These are phyloP conservation scores for Leucoraja ocellata DNA, from an alignment of 2,797 vertebrate species.

Conservation along the genomic window DNA sequence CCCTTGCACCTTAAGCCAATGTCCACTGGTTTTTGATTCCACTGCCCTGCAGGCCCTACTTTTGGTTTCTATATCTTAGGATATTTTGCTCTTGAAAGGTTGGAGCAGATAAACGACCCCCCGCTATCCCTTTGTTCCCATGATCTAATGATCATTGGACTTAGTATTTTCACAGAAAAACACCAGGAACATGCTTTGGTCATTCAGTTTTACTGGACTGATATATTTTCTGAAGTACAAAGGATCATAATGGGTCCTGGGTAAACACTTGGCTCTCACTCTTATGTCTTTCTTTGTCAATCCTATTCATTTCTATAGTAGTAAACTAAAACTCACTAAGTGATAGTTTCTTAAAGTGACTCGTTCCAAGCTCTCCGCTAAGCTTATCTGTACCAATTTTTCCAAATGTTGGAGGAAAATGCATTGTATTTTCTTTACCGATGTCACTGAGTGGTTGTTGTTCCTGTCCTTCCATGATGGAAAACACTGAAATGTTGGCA, in stretches of 20 bases:
- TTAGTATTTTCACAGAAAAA: neutral
- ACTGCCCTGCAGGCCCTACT: no score
- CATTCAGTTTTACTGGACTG: neutral
- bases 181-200: neutral
- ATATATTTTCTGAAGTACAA: neutral
- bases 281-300: neutral
- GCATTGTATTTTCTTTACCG: neutral
- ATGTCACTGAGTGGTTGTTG: neutral
- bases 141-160: neutral
- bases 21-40: no score
- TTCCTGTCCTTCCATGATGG: neutral
- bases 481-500: neutral
- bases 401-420: neutral
- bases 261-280: neutral
- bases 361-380: neutral
- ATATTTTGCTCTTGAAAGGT: no score
- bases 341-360: neutral
- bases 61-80: no score
- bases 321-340: neutral
- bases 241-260: neutral
- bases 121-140: no score
- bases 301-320: neutral
- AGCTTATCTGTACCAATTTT: neutral
- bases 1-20: no score
- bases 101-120: no score